Evolutionary conservation across 2,797 vertebrate genomes (phyloP).

Genomic region (Erithacus rubecula): DNA sequence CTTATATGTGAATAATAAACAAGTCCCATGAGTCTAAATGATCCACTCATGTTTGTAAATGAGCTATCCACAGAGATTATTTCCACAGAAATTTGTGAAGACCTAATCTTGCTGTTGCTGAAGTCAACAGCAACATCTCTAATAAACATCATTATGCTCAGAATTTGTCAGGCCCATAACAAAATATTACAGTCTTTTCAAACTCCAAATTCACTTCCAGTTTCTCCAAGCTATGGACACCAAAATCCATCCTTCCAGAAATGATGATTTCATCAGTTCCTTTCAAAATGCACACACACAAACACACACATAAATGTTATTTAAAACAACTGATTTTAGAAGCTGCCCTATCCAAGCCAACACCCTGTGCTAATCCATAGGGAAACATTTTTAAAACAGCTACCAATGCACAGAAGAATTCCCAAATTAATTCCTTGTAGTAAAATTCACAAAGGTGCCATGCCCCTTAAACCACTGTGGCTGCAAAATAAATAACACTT

Average conservation of each 20-base stretch:
- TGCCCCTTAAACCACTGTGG: background rate
- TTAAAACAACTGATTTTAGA: background rate
- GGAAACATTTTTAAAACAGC: background rate
- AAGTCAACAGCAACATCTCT: slow-evolving; percentile 21
- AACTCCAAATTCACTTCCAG: background rate
- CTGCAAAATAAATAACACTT: background rate
- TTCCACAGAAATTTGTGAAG: slow-evolving; percentile 19
- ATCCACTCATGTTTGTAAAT: slow-evolving; percentile 50
- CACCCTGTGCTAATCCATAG: background rate
- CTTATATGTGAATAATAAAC: slow-evolving; percentile 37
- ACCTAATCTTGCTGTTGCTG: background rate
- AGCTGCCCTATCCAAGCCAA: background rate
- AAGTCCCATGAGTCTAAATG: background rate
- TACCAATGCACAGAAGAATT: background rate
- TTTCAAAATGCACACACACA: background rate
- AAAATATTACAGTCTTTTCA: background rate
- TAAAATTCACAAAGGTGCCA: background rate
- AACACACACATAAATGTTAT: background rate
- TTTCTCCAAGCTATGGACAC: background rate
- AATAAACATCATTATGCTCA: background rate
- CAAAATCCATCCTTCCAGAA: background rate
- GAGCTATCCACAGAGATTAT: slow-evolving; percentile 19
- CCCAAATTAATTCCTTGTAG: background rate
- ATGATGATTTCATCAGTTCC: background rate
- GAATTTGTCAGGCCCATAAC: background rate